Evolutionary conservation across 2,113 vertebrate genomes (phyloP), one percentile per base, ranked within the genome.

Genomic region (Tretioscincus oriximinensis): DNA sequence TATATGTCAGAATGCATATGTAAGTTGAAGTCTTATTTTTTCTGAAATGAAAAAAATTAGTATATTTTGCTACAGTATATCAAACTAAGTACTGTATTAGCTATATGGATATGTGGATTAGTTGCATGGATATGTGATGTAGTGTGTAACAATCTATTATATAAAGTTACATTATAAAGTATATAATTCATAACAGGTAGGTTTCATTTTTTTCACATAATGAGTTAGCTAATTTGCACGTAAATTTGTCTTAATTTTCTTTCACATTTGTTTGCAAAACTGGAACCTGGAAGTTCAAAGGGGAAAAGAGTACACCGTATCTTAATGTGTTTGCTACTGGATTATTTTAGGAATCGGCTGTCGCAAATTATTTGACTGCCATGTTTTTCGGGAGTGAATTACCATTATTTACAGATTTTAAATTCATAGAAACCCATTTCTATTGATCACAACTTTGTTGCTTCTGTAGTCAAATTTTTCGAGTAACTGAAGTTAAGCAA

Each of bases 21-120:
- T 84, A 80, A 84, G 83, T 80, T 65, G 49, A 75, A 76, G 63
- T 45, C 41, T 26, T 11, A 8, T 35, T 31, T 51, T 9, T 22
- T 31, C 31, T n/a, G 35, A 5, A 41, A 20, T 45, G 24, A 63
- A 63, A 64, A 7, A 4, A 64, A 8, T 24, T 49, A 45, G 18
- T 22, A 26, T 54, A 24, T 35, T 16, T 51, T 51, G 35, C 61
- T 21, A 70, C 35, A 63, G 47, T 26, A 67, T 54, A 60, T 7
- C 24, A n/a, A n/a, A n/a, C 20, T 16, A 24, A 61, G 10, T 31
- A 63, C 16, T 63, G 20, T 11, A 35, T 20, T 41, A 54, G 31
- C 26, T 47, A 14, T 10, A 29, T 22, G 31, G 26, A 76, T 31
- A 41, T 41, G 35, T 63, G 20, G 5, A 35, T 18, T 41, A 54